Base-by-base conservation (phyloP, 1,140 invertebrate genomes). In the Pentalonia nigronervosa region DNA sequence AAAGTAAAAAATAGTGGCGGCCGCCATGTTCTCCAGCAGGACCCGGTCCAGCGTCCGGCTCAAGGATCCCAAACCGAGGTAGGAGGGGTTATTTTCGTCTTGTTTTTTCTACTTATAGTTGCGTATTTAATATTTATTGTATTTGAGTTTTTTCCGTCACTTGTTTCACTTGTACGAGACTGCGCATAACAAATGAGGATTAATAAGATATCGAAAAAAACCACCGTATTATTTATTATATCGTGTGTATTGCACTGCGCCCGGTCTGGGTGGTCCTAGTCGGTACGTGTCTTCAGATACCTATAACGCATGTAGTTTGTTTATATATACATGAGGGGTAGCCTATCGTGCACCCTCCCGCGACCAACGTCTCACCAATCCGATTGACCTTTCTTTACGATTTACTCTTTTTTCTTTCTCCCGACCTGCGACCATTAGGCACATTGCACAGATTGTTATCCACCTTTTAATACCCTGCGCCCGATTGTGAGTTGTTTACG, bases 1-100 rank as follows among this genome's bases (percentile, higher is more conserved):
- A 53, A 17, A 34, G 34, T 36, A 45, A 60, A 23, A 56, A 30
- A 90, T 45, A 90, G 76, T 56, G 48, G 91, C 23, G 91, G 50
- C 34, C 48, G 91, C 50, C 76, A 67, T 93, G 91, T 93, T 93
- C 81, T 93, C 91, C 81, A 53, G 91, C 36, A 84, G 91, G 36
- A 86, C 91, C 17, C 67, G 91, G 91, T 93, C 91, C 91, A 93
- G 91, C 34, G 91, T 93, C 81, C 91, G 91, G 50, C 91, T 93
- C 48, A 93, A 93, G 91, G 91, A 93, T 56, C 91, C 91, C n/a
- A 93, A 93, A 83, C n/a, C 48, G 50, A 93, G 91, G 91, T 93
- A 53, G 48, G 14, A 60, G 25, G 20, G 53, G n/a, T 91, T 91
- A 34, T 91, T 81, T 8, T 47, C 25, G n/a, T 36, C 17, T 45